Base-by-base conservation (phyloP, 2,113 vertebrate species). In the Melanotaenia duboulayi region DNA sequence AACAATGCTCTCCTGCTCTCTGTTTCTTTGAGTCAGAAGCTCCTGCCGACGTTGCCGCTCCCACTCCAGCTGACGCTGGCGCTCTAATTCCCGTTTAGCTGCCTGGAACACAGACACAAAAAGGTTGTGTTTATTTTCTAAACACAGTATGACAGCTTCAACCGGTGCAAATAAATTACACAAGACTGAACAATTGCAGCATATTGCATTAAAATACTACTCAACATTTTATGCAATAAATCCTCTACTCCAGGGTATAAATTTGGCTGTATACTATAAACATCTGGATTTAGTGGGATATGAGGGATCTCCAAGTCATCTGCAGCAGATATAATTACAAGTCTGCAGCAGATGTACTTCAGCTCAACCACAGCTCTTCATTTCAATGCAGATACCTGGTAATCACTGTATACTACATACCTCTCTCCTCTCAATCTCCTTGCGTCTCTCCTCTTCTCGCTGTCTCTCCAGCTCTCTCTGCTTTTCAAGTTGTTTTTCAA, bases 1-100 rank as follows among this genome's bases (percentile, higher is more conserved):
- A 71, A 98, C 97, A 10, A 99, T 99, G 75, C 96, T 96, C 87
- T 99, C 98, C 91, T 99, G 98, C 65, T 99, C 97, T 79, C 95
- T 91, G 93, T 98, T 99, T 78, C 98, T 95, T 83, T 99, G 98
- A 83, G 92, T 97, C 46, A 99, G 92, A 42, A 99, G 95, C 69
- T 99, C 98, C 90, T 99, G 98, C 4, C 98, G 94, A 39, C 97
- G 95, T 73, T 96, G 97, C 2, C 97, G 93, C 81, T 99, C 98
- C 98, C 98, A 99, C 71, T 99, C 98, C 48, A 98, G 85, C 81
- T 99, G 98, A 14, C 97, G 92, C 76, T 99, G 97, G 1, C 97
- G 92, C 89, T 99, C 98, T 62, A 99, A 93, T 83, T 99, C 98
- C 46, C 97, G 91, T 72, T 99, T 99, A 40, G 98, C 98, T 11